Conservation (phyloP, 2,113 vertebrate genomes). For the Macheiramphus alcinus region DNA sequence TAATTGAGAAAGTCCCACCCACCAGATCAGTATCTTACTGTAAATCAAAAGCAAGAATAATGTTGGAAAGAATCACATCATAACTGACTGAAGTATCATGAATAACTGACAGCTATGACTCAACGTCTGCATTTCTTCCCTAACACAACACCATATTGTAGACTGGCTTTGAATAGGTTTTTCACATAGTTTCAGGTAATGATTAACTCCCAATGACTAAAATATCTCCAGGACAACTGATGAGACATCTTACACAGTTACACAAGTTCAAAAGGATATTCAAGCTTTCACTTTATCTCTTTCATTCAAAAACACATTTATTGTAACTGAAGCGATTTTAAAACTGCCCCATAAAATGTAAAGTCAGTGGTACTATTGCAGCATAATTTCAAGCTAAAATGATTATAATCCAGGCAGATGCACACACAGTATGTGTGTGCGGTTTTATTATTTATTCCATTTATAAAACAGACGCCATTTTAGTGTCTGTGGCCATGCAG, state of each 20-base stretch:
- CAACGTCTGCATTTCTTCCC: conserved; percentile 62
- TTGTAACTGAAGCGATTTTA: not conserved
- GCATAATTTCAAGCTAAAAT: not conserved
- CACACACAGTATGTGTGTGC: not conserved
- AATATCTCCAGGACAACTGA: conserved; percentile 25
- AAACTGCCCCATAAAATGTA: not conserved
- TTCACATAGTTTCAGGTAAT: conserved; percentile 44
- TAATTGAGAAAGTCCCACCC: not conserved
- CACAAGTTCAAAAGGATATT: not conserved
- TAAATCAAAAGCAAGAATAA: not conserved
- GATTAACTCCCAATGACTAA: conserved; percentile 68
- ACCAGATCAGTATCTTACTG: not conserved
- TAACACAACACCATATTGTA: conserved; percentile 3
- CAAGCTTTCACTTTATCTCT: not conserved
- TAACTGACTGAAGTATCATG: not conserved
- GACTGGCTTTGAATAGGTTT: conserved; percentile 4
- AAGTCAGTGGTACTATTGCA: not conserved
- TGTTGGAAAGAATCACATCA: not conserved
- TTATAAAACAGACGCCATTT: not conserved
- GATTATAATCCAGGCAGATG: not conserved
- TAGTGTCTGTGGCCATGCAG: not conserved
- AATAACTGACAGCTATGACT: conserved; percentile 65
- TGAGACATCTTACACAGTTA: not conserved
- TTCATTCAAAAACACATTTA: not conserved
- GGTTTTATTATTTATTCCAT: not conserved